Evolutionary conservation across 2,113 vertebrate species (phyloP).

Genomic region (Cheirogaleus medius): DNA sequence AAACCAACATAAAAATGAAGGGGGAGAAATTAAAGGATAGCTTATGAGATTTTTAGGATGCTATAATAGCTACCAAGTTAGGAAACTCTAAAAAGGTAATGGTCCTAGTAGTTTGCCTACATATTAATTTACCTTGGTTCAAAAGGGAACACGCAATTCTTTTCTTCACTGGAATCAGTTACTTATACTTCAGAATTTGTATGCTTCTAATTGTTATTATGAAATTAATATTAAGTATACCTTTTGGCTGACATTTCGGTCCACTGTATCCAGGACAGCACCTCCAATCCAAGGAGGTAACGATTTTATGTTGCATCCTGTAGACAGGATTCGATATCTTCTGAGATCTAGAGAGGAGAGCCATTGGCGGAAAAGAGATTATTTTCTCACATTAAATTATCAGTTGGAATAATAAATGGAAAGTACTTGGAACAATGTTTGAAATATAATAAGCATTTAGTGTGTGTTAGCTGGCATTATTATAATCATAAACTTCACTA

Average conservation of each 20-base stretch:
- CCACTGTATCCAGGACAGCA: conserved; percentile 88
- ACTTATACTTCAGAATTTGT: not conserved
- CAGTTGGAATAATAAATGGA: not conserved
- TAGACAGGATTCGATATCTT: conserved; percentile 80
- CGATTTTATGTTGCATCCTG: conserved; percentile 87
- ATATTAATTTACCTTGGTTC: not conserved
- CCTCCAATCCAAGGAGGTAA: conserved; percentile 88
- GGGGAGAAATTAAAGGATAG: not conserved
- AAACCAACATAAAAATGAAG: not conserved
- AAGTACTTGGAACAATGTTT: not conserved
- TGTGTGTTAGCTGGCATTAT: not conserved
- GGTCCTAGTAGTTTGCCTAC: not conserved
- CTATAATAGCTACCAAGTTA: not conserved
- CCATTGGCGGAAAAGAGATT: conserved; percentile 32
- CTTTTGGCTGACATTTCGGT: conserved; percentile 81
- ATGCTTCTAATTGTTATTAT: not conserved
- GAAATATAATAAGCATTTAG: not conserved
- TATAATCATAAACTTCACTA: conserved; percentile 14
- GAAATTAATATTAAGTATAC: conserved; percentile 61
- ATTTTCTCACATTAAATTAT: conserved; percentile 39
- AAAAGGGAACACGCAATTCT: not conserved
- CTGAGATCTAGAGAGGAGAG: conserved; percentile 79
- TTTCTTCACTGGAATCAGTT: not conserved
- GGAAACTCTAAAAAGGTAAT: not conserved
- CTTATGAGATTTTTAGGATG: not conserved